Conservation (phyloP, 2,797 vertebrate genomes). For the Aeoliscus strigatus region DNA sequence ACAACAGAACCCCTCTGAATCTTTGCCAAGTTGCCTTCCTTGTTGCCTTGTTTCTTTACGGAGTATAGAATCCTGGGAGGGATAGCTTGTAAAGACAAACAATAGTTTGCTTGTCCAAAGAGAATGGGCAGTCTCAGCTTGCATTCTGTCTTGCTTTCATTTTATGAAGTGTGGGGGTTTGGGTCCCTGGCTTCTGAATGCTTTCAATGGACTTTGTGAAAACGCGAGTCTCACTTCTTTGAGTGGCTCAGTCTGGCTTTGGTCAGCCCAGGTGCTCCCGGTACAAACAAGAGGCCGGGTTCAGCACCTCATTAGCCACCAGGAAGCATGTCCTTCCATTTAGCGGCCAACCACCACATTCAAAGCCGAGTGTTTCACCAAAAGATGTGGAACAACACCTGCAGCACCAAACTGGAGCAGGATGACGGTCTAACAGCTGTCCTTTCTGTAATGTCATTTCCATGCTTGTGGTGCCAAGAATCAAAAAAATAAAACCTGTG, state of each 20-base stretch:
- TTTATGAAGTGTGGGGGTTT: slow-evolving; percentile 70
- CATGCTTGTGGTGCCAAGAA: slow-evolving; percentile 24
- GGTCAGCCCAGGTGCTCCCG: slow-evolving; percentile 64
- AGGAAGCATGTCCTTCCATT: slow-evolving; percentile 47
- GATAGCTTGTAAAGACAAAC: slow-evolving; percentile 58
- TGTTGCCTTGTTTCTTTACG: slow-evolving; percentile 34
- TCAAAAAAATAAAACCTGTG: slow-evolving; percentile 36
- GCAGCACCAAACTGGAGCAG: slow-evolving; percentile 24
- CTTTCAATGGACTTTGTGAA: slow-evolving; percentile 57
- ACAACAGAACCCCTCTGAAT: slow-evolving; percentile 13
- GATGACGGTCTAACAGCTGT: slow-evolving; percentile 18
- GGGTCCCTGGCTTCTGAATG: slow-evolving; percentile 55
- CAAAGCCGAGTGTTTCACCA: slow-evolving; percentile 24
- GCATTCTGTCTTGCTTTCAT: slow-evolving; percentile 57
- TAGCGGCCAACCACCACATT: slow-evolving; percentile 30
- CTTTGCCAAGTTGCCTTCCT: slow-evolving; percentile 31
- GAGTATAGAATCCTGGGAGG: slow-evolving; percentile 40
- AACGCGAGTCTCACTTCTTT: slow-evolving; percentile 53
- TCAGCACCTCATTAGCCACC: slow-evolving; percentile 65
- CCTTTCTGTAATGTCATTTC: slow-evolving; percentile 9
- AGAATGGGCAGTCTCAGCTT: slow-evolving; percentile 49
- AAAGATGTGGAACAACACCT: slow-evolving; percentile 47
- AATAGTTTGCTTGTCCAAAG: slow-evolving; percentile 69
- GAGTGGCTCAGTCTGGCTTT: slow-evolving; percentile 44
- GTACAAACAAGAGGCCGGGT: slow-evolving; percentile 60